These are phyloP conservation scores for Hippocampus mohnikei DNA, from an alignment of 2,113 vertebrate species.

Conservation along the genomic window DNA sequence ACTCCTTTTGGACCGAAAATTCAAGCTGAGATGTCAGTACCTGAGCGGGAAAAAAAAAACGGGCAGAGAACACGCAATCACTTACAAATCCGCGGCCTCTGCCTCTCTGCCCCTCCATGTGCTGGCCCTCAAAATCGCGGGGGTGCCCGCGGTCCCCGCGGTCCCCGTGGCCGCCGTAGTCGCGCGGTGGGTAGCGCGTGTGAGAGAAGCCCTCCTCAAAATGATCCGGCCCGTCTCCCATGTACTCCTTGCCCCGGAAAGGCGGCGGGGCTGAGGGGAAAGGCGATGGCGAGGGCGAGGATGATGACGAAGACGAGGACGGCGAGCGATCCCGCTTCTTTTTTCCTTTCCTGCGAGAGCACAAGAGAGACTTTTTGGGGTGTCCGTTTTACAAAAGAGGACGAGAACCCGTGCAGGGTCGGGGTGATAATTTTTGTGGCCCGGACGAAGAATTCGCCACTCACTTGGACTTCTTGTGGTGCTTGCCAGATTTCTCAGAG, in stretches of 20 bases:
- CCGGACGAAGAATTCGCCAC: slow-evolving; percentile 1
- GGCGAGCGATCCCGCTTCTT: slow-evolving; percentile 90
- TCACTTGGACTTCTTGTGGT: slow-evolving; percentile 91
- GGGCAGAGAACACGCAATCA: not conserved
- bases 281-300: slow-evolving; percentile 75
- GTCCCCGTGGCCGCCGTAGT: slow-evolving; percentile 49
- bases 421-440: no score
- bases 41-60: slow-evolving; percentile 1
- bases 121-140: slow-evolving; percentile 64
- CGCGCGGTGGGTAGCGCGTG: slow-evolving; percentile 74
- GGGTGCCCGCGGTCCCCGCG: slow-evolving; percentile 24
- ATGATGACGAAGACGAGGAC: slow-evolving; percentile 89
- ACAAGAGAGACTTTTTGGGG: not conserved
- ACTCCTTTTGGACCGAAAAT: slow-evolving; percentile 44
- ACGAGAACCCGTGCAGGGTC: no score
- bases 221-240: slow-evolving; percentile 83
- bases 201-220: slow-evolving; percentile 81
- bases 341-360: slow-evolving; percentile 82
- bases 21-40: slow-evolving; percentile 33
- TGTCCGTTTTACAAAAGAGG: no score
- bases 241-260: slow-evolving; percentile 82
- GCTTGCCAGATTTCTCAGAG: slow-evolving; percentile 90
- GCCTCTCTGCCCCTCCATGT: slow-evolving; percentile 49
- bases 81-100: slow-evolving; percentile 74
- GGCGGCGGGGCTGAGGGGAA: slow-evolving; percentile 56